Base-by-base conservation (phyloP, 2,113 vertebrate genomes). In the Megatriorchis doriae region DNA sequence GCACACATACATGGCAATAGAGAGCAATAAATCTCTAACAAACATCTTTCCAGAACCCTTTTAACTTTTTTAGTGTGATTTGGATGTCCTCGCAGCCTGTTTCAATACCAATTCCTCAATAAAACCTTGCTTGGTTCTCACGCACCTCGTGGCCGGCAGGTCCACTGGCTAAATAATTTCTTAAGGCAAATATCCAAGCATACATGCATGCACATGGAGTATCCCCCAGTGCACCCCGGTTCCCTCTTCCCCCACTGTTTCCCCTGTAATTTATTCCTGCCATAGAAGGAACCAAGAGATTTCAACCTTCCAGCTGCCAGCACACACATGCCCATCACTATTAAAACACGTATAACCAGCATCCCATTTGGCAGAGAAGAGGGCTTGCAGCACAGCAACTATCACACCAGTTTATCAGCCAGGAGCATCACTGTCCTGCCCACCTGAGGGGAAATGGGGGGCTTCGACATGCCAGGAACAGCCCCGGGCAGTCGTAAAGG, bases 11-110 rank as follows among this genome's bases (percentile, higher is more conserved):
- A 18, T 7, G 4, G 21, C 40, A 63, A 23, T 0, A 34, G 23
- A 48, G 13, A 25, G 11, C 25, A 50, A 56, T 14, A 29, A 21
- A 75, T 14, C 42, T 14, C 62, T 29, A 17, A 25, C 40, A 13
- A 20, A 50, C 25, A 43, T 6, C 38, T 50, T 59, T 12, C 40
- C 62, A 50, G 50, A 55, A 40, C 6, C 5, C 23, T 36, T 67
- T 68, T 16, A 21, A 17, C 10, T 8, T 34, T 16, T 14, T 10
- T 14, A 8, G 9, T 9, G 8, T 1, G 5, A 32, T 7, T 6
- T 1, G 3, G 45, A 22, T 8, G 3, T 16, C 43, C 52, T n/a
- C 0, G 0, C 50, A 32, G 38, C 34, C 42, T 6, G 3, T n/a
- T 43, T 18, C 38, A 53, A 26, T 5, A 48, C 11, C 52, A 22